Base-by-base conservation (phyloP, 2,797 vertebrate genomes). In the Eurystomus glaucurus region DNA sequence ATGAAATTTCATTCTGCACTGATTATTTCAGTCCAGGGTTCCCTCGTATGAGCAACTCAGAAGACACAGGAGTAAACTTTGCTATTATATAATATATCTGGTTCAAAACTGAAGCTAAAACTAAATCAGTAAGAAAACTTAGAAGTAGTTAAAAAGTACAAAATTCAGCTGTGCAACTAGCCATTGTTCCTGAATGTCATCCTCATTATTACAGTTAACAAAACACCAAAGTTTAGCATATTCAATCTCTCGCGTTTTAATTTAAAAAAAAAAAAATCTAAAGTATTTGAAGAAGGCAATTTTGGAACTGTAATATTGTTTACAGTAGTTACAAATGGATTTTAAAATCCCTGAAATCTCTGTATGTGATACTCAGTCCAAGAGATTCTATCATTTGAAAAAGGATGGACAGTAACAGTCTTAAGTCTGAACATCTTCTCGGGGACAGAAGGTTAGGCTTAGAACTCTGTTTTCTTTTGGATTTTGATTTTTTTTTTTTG, bases 351-450 rank as follows among this genome's bases (percentile, higher is more conserved):
- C 52, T 11, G 18, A 66, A 31, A 60, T 41, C 46, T 35, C 48
- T 1, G 3, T 29, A 66, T 0, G 6, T 37, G 31, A 66, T 48
- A 25, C 29, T 72, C 7, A 9, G 31, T 41, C 6, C 0, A 1
- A 65, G 19, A 61, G 12, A 83, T 48, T 15, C 10, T 31, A 33
- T 37, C 6, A 25, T 25, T 28, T 66, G 60, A 57, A 57, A 75
- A 60, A 54, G 22, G 11, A 9, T 66, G 19, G 33, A 23, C 31
- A 55, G 22, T n/a, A n/a, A 65, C 11, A 28, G 28, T 13, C 31
- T 33, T 48, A 39, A 52, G 20, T 25, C 39, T 25, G 28, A 58
- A 66, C 21, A 33, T 41, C 20, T 48, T 35, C 75, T 35, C 13
- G 19, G 48, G 33, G 48, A 52, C 25, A 48, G 41, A 71, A 33